Percentiles rank a stretch among this genome's conserved stretches.
phyloP scores from a whole-genome alignment of 2,113 vertebrate species.

The Psittacula cyanocephala region DNA sequence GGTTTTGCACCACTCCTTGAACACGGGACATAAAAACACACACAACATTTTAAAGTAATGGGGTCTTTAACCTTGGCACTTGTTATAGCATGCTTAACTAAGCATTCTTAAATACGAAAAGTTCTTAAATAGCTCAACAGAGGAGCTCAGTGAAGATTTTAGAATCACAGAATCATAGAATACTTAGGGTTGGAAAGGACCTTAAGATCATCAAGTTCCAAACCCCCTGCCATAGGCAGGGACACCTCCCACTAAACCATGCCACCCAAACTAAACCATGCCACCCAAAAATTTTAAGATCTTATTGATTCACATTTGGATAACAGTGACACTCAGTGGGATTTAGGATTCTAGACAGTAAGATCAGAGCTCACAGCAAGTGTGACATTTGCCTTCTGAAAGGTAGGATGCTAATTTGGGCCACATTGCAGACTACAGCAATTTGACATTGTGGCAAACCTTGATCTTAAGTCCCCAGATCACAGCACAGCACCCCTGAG shows the following conservation, averaged over 20 bases:
- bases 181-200: too few species aligned
- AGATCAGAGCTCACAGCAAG: background rate
- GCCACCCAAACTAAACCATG: too few species aligned
- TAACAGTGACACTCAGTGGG: background rate
- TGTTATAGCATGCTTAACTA: background rate
- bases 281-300: background rate
- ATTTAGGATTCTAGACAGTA: background rate
- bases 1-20: background rate
- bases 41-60: background rate
- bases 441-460: background rate
- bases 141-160: background rate
- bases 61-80: too few species aligned
- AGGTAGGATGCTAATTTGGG: background rate
- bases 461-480: background rate
- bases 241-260: background rate
- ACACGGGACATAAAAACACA: rapidly evolving
- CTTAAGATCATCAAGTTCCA: too few species aligned
- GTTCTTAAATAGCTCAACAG: background rate
- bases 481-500: background rate
- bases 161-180: too few species aligned
- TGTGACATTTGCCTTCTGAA: background rate
- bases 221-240: background rate
- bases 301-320: background rate
- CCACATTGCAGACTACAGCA: too few species aligned
- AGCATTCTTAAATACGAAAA: background rate